Percentiles rank a stretch among this genome's conserved stretches.
Evolutionary conservation across 2,888 invertebrate species (phyloP).

Genomic region (Sympetrum striolatum): DNA sequence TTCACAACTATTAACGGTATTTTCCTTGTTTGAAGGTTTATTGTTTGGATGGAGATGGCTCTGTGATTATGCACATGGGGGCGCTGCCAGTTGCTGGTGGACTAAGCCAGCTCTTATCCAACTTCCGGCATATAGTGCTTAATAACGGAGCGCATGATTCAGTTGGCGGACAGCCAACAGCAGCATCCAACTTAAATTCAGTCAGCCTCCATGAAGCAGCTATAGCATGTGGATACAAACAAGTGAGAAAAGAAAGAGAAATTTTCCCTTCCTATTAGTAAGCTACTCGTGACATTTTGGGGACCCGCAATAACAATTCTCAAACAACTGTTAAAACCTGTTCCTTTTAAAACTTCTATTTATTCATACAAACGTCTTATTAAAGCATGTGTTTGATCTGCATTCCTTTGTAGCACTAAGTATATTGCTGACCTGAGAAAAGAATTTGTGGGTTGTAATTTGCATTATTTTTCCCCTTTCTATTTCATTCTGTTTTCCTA

Average conservation of each 20-base stretch:
- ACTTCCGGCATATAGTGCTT: constrained; percentile 59
- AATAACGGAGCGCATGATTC: constrained; percentile 61
- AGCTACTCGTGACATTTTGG: neutral
- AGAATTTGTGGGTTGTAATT: no score
- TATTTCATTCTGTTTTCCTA: no score
- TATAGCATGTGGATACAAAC: constrained; percentile 55
- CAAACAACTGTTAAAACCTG: no score
- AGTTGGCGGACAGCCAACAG: constrained; percentile 60
- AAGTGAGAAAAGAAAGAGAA: constrained; percentile 53
- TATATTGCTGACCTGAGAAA: no score
- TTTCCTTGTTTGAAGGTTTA: constrained; percentile 52
- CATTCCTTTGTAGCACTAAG: no score
- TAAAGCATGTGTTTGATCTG: no score
- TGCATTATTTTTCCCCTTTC: no score
- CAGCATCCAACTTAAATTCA: constrained; percentile 50
- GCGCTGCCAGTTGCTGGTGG: constrained; percentile 57
- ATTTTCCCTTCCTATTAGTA: neutral
- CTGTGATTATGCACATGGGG: constrained; percentile 60
- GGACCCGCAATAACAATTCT: neutral
- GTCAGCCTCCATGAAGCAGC: constrained; percentile 55
- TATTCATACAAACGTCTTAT: no score
- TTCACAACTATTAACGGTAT: neutral
- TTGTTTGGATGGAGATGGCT: constrained; percentile 60
- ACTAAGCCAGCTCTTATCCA: constrained; percentile 52
- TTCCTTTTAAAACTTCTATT: no score